A percentile compares a stretch with the other conserved stretches of the same genome.
phyloP scores from a whole-genome alignment of 2,797 vertebrate species.

The Poecilia gillii region DNA sequence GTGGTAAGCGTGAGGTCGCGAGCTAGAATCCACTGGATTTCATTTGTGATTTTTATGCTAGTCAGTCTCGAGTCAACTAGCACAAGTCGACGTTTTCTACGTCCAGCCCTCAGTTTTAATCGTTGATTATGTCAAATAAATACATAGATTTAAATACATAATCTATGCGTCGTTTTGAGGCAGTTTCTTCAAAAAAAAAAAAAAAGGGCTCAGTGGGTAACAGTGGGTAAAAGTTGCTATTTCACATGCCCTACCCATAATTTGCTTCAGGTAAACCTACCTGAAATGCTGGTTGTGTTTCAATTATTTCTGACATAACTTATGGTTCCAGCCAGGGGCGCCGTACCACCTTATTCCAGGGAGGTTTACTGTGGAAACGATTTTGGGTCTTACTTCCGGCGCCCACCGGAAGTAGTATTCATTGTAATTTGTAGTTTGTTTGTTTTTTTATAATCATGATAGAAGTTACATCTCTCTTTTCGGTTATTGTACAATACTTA shows the following conservation, averaged over 20 bases:
- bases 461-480: too few relatives aligned
- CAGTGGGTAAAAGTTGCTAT: background rate
- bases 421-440: too few relatives aligned
- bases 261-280: background rate
- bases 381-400: too few relatives aligned
- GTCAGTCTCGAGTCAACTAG: background rate
- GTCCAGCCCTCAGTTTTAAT: background rate
- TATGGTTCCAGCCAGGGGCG: background rate
- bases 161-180: background rate
- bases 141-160: background rate
- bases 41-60: background rate
- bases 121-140: background rate
- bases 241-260: background rate
- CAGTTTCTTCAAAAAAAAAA: background rate
- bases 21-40: background rate
- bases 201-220: too few relatives aligned
- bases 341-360: background rate
- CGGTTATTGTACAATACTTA: too few relatives aligned
- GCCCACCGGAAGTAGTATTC: too few relatives aligned
- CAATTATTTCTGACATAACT: background rate
- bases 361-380: too few relatives aligned
- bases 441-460: too few relatives aligned
- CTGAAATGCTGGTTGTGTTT: background rate
- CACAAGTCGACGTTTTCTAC: background rate
- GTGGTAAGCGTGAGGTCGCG: background rate